Evolutionary conservation across 2,113 vertebrate genomes (phyloP), one percentile per base, ranked within the genome.

Genomic region (Polypterus senegalus): DNA sequence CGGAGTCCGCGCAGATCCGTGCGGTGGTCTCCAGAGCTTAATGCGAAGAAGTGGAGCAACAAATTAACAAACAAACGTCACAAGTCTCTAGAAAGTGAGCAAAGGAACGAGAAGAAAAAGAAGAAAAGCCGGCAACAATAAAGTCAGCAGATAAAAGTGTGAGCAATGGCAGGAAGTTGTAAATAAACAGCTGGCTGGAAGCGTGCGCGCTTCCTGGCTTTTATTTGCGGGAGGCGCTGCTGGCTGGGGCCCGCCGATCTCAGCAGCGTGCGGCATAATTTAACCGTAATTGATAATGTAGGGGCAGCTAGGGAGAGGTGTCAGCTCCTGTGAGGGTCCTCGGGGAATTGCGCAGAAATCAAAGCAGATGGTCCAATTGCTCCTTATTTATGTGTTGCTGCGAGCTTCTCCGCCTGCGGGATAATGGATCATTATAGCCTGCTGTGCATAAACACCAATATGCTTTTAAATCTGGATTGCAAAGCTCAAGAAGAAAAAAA

Each of bases 251-350:
- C 83, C 87, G 85, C 83, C 85, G 86, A 81, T 76, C 79, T 81
- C 71, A 27, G 73, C 79, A 83, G 81, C 83, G 68, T 71, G 65
- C 66, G 57, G 81, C 82, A 91, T 87, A 88, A 91, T 86, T 91
- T 92, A 93, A 92, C 85, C 91, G 88, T 94, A 94, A 97, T 96
- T 94, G 96, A 97, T 93, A 94, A 94, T 85, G 77, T 88, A 83
- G 91, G 89, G 89, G 92, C 96, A 97, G 93, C 95, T 94, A 91
- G 92, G 88, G 81, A 77, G 78, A 83, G 76, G 81, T 81, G 79
- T 74, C 77, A 79, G 77, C 81, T 80, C 80, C 81, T 80, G 76
- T 81, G 75, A 45, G 47, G 73, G 70, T 72, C 92, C 92, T 92
- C 92, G 76, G 77, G 92, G 91, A 88, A 94, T 81, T 82, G 79